Conservation (phyloP, 2,797 vertebrate species). For the Coreius guichenoti region DNA sequence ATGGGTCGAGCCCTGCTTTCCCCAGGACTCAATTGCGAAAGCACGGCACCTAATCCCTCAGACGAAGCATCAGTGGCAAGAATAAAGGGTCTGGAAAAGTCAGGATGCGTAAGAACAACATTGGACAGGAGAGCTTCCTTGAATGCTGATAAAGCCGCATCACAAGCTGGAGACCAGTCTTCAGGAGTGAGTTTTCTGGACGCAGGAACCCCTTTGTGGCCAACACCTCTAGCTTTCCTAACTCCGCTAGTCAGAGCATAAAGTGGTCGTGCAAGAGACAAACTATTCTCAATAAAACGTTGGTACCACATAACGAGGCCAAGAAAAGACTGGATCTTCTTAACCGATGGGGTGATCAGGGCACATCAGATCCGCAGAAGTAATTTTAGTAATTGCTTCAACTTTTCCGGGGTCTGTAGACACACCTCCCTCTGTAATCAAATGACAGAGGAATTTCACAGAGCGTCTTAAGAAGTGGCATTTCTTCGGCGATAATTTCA, state of each 20-base stretch:
- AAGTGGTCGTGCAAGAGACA: neutral
- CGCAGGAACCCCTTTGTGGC: neutral
- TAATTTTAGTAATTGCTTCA: neutral
- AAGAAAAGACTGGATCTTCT: slow-evolving; percentile 1
- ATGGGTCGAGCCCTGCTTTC: neutral
- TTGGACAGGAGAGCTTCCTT: neutral
- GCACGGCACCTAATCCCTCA: neutral
- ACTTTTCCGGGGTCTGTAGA: slow-evolving; percentile 11
- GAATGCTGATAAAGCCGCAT: neutral
- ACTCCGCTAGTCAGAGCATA: neutral
- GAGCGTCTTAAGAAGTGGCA: neutral
- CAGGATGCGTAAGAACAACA: neutral
- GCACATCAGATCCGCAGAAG: neutral
- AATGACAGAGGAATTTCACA: neutral
- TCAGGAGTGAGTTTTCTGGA: neutral
- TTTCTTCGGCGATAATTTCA: neutral
- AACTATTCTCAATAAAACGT: slow-evolving; percentile 8
- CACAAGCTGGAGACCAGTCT: slow-evolving; percentile 2
- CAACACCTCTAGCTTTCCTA: neutral
- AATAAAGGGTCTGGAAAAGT: slow-evolving; percentile 18
- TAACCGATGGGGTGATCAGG: neutral
- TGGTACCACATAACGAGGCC: slow-evolving; percentile 3
- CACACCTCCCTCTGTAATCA: neutral
- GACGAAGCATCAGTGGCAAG: neutral
- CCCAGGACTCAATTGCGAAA: neutral